phyloP scores from a whole-genome alignment of 2,113 vertebrate genomes.

The Entosphenus tridentatus region DNA sequence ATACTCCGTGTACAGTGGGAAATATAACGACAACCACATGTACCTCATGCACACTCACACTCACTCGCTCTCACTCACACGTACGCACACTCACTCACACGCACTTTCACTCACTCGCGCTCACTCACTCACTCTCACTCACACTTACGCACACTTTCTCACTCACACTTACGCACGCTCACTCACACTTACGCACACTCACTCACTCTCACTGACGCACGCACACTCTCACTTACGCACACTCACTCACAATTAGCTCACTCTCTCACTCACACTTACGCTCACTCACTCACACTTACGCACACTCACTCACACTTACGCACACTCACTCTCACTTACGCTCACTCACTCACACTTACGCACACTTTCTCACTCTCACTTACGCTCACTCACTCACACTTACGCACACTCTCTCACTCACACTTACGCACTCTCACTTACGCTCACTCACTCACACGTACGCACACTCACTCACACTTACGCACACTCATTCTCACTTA shows the following conservation, averaged over 20 bases:
- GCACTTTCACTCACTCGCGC: background rate
- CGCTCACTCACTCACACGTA: background rate
- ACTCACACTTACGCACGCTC: background rate
- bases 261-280: background rate
- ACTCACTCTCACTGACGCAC: background rate
- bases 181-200: background rate
- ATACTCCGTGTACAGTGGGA: no score
- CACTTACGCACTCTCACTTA: background rate
- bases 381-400: background rate
- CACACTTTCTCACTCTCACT: no score
- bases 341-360: no score
- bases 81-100: background rate
- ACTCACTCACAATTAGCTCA: background rate
- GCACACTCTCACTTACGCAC: background rate
- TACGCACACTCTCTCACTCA: background rate
- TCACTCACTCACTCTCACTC: background rate
- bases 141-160: background rate
- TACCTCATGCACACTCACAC: no score
- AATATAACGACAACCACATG: no score
- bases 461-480: no score
- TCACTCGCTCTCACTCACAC: background rate
- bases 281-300: no score
- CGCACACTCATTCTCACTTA: no score
- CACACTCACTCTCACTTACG: no score
- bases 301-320: no score